Evolutionary conservation across 1,140 invertebrate genomes (phyloP).

Genomic region (Saccostrea glomerata): DNA sequence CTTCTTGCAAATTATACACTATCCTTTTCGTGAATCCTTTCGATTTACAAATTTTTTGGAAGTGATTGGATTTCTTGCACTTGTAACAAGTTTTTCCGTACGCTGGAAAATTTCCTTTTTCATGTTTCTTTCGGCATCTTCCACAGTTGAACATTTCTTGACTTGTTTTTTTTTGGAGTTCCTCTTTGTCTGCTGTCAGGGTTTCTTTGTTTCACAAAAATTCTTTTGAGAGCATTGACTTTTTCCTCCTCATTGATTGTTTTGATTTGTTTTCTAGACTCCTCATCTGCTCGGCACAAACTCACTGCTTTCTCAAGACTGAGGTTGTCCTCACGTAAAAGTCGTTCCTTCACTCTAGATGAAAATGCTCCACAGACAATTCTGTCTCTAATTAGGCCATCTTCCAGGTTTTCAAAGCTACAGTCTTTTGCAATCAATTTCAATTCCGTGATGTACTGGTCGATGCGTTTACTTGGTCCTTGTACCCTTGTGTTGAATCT

Average conservation of each 20-base stretch:
- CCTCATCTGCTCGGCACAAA: constrained; percentile 11
- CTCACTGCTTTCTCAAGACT: neutral
- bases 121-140: constrained; percentile 21
- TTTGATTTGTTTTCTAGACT: neutral
- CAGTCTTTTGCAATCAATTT: constrained; percentile 36
- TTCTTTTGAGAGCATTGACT: neutral
- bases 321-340: neutral
- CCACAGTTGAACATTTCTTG: neutral
- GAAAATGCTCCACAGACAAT: constrained; percentile 1
- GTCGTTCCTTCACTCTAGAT: constrained; percentile 19
- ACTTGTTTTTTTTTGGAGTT: neutral
- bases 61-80: constrained; percentile 17
- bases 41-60: constrained; percentile 15
- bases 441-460: constrained; percentile 42
- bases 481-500: constrained; percentile 44
- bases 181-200: neutral
- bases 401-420: neutral
- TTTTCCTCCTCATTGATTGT: neutral
- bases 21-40: neutral
- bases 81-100: constrained; percentile 24
- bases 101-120: constrained; percentile 23
- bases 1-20: neutral
- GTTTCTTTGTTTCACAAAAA: neutral
- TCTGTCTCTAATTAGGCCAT: constrained; percentile 32
- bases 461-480: constrained; percentile 39